Percentiles rank a stretch among this genome's conserved stretches.
These are phyloP conservation scores for Pseudolaguvia tuberculata DNA, from an alignment of 2,113 vertebrate species.

Conservation along the genomic window DNA sequence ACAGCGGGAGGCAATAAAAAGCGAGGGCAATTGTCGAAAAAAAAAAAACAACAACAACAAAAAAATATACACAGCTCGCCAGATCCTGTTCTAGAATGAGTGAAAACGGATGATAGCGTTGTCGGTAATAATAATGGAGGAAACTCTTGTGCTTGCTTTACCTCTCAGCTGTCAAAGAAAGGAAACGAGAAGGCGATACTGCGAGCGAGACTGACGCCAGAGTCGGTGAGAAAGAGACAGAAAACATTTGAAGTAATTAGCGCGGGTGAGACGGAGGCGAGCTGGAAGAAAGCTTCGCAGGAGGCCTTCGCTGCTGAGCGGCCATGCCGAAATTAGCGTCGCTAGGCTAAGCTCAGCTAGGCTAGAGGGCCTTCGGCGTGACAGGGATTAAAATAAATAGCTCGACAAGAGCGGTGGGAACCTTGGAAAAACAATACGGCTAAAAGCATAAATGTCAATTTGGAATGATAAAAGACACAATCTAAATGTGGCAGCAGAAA, in stretches of 20 bases:
- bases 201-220: not conserved
- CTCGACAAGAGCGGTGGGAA: conserved; percentile 74
- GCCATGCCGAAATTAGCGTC: conserved; percentile 48
- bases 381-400: conserved; percentile 88
- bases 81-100: not conserved
- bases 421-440: conserved; percentile 81
- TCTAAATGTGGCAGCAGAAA: conserved; percentile 83
- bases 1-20: conserved; percentile 4
- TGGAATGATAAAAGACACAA: conserved; percentile 89
- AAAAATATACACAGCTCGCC: not conserved
- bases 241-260: conserved; percentile 71
- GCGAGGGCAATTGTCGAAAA: not conserved
- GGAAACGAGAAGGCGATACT: not conserved
- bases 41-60: not conserved
- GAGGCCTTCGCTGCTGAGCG: conserved; percentile 32
- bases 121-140: conserved; percentile 25
- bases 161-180: conserved; percentile 26
- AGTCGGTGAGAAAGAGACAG: not conserved
- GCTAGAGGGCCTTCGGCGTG: conserved; percentile 68
- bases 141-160: conserved; percentile 8
- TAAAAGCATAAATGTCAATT: conserved; percentile 93
- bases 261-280: conserved; percentile 48
- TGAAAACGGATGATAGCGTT: conserved; percentile 15
- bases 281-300: conserved; percentile 24
- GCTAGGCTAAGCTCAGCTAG: conserved; percentile 68